These are phyloP conservation scores for Drosophila nr. perissopoda DNA, from an alignment of 2,888 invertebrate genomes.

Conservation along the genomic window DNA sequence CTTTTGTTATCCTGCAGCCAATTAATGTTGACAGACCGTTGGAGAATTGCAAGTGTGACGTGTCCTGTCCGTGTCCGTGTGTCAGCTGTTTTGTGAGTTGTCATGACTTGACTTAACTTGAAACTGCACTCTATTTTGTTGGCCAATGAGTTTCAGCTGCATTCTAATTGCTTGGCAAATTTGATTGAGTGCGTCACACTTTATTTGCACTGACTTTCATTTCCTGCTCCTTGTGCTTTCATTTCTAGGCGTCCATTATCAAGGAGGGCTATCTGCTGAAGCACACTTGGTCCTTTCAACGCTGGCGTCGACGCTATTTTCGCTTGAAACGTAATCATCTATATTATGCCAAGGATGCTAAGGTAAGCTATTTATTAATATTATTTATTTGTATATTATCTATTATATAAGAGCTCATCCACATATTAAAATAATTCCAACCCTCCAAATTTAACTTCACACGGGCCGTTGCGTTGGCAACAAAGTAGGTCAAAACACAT, in stretches of 20 bases:
- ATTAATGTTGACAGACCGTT: slow-evolving; percentile 61
- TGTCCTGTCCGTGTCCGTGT: neutral
- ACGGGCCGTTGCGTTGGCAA: slow-evolving; percentile 31
- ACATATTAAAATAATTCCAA: neutral
- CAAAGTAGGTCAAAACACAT: slow-evolving; percentile 37
- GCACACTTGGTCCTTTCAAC: slow-evolving; percentile 93
- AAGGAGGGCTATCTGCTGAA: slow-evolving; percentile 95
- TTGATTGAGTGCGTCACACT: slow-evolving; percentile 20
- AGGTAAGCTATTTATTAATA: slow-evolving; percentile 87
- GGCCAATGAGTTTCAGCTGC: slow-evolving; percentile 35
- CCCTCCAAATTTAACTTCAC: neutral
- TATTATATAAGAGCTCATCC: neutral
- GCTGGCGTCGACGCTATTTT: slow-evolving; percentile 94
- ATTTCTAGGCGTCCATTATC: slow-evolving; percentile 86
- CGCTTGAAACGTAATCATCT: slow-evolving; percentile 92
- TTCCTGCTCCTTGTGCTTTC: slow-evolving; percentile 9
- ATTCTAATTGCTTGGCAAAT: slow-evolving; percentile 42
- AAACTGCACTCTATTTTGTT: slow-evolving; percentile 25
- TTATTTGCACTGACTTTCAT: slow-evolving; percentile 25
- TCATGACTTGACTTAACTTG: neutral
- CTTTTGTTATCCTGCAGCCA: slow-evolving; percentile 67
- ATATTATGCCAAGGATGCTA: slow-evolving; percentile 94
- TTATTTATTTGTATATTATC: neutral
- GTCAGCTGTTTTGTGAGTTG: slow-evolving; percentile 23
- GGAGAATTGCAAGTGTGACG: slow-evolving; percentile 49